Conservation (phyloP, 1,140 invertebrate genomes). For the Brachionus sp. region DNA sequence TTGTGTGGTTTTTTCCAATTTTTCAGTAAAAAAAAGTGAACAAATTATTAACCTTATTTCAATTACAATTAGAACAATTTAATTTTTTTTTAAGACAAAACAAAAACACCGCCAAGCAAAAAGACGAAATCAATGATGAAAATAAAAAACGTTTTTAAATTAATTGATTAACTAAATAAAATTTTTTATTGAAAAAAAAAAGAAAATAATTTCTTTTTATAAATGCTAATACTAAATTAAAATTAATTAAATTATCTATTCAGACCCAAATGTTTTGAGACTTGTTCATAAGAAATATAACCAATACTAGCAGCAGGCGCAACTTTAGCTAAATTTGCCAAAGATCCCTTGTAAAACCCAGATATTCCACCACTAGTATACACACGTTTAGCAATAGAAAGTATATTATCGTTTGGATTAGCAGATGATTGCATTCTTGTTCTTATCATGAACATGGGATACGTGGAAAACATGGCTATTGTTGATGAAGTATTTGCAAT, state of each 20-base stretch:
- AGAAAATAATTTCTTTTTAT: too few species aligned
- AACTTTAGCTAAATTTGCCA: slow-evolving; percentile 38
- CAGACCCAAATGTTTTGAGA: slow-evolving; percentile 17
- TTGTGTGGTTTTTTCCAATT: not conserved
- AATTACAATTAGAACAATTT: not conserved
- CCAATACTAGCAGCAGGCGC: slow-evolving; percentile 3
- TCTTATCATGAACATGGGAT: slow-evolving; percentile 37
- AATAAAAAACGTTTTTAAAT: too few species aligned
- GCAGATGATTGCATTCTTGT: slow-evolving; percentile 27
- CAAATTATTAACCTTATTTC: not conserved
- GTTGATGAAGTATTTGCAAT: not conserved
- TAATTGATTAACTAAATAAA: too few species aligned
- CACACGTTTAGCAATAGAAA: not conserved
- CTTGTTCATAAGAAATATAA: slow-evolving; percentile 16
- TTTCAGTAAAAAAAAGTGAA: not conserved
- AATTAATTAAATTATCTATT: not conserved
- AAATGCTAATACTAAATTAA: too few species aligned
- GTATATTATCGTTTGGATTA: not conserved
- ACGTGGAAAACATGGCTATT: slow-evolving; percentile 16
- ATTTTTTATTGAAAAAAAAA: too few species aligned
- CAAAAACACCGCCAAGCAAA: too few species aligned
- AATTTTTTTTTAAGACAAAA: not conserved
- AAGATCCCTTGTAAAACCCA: slow-evolving; percentile 31
- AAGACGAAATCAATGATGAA: too few species aligned
- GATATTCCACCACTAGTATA: not conserved